Evolutionary conservation across 35 echinoderm and acorn worm genomes (phyloP), one percentile per base, ranked within the genome.

Genomic region (Antedon bifida): DNA sequence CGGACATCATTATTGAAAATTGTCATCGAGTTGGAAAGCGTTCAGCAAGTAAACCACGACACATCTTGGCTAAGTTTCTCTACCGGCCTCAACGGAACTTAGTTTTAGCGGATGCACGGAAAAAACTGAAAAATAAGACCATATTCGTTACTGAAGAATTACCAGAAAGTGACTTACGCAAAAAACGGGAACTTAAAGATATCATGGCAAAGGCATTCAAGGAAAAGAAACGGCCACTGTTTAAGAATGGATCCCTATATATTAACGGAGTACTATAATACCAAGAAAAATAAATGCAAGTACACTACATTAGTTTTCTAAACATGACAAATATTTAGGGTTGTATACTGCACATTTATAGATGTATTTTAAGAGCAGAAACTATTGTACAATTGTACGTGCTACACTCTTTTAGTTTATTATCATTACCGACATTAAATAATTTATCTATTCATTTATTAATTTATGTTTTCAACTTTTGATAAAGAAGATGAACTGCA

Each of bases 121-220:
- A 30, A 23, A 34, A 21, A 8, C 76, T 86, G 39, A 39, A 33
- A 77, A 29, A 35, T 55, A 78, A 38, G 32, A 21, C 26, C 30
- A 39, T 86, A 30, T 86, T 79, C 79, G 84, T 78, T 31, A 86
- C 75, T 78, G 84, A 86, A 79, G 75, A 86, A 55, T 35, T 86
- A 31, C 76, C 84, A 46, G 33, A 42, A 44, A 75, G 77, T 74
- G 84, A 86, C 34, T 39, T 78, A 28, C 32, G 55, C 26, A 79
- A 30, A 33, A 86, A 64, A 30, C 8, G 30, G n/a, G 31, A n/a
- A 32, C 46, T 86, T 17, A 31, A 35, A 46, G 74, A 74, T 32
- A 33, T 46, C 10, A 79, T 86, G 85, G 77, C 29, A 4, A 74
- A 42, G 28, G 85, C 85, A 86, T 79, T 34, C 34, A 30, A 29